A percentile compares a stretch with the other conserved stretches of the same genome.
These are phyloP conservation scores for Porphyrio hochstetteri DNA, from an alignment of 2,113 vertebrate genomes.

Conservation along the genomic window DNA sequence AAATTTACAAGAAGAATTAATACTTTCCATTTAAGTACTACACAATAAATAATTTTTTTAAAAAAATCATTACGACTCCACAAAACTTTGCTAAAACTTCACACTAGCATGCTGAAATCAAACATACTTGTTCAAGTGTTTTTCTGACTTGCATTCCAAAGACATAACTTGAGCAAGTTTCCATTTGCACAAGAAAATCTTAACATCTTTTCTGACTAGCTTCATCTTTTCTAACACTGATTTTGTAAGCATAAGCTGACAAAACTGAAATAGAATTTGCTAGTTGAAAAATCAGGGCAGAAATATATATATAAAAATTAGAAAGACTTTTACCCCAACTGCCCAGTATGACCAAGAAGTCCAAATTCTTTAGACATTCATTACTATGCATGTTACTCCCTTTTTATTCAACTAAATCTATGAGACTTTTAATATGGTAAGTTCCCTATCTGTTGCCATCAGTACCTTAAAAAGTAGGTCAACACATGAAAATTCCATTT, in stretches of 20 bases:
- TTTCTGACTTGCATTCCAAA: not conserved
- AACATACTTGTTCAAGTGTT: not conserved
- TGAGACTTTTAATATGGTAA: not conserved
- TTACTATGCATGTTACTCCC: not conserved
- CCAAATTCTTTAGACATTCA: not conserved
- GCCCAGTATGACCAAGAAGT: not conserved
- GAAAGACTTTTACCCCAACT: not conserved
- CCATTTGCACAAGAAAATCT: not conserved
- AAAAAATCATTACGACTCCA: not conserved
- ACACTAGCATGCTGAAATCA: not conserved
- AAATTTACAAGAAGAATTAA: constrained; percentile 26
- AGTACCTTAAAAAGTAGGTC: not conserved
- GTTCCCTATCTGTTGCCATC: not conserved
- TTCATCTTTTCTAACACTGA: not conserved
- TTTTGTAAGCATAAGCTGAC: not conserved
- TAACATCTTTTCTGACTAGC: not conserved
- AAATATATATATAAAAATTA: not conserved
- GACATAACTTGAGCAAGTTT: not conserved
- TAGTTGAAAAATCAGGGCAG: not conserved
- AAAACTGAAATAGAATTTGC: not conserved
- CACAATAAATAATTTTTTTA: not conserved
- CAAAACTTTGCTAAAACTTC: constrained; percentile 40
- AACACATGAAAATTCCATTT: not conserved
- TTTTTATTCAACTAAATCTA: constrained; percentile 38
- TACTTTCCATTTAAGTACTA: not conserved